Evolutionary conservation across 2,113 vertebrate genomes (phyloP).

Genomic region (Tenrec ecaudatus): DNA sequence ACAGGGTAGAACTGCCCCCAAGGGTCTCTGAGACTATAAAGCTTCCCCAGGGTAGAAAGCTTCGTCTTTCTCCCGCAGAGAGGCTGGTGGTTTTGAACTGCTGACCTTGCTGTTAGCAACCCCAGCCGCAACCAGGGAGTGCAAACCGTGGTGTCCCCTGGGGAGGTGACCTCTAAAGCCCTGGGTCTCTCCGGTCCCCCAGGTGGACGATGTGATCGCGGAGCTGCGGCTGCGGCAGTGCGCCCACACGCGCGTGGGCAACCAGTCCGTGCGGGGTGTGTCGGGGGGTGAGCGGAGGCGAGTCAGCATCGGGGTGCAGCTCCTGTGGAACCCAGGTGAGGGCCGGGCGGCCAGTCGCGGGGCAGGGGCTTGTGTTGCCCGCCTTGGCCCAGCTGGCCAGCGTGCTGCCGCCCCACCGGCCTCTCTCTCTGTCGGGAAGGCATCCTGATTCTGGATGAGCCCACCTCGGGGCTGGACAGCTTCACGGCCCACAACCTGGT

Average conservation of each 20-base stretch:
- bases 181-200: neutral
- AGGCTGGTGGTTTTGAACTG: neutral
- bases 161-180: neutral
- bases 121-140: no score
- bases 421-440: conserved; percentile 85
- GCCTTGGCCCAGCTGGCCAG: neutral
- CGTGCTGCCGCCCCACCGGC: neutral
- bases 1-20: no score
- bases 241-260: conserved; percentile 95
- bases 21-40: neutral
- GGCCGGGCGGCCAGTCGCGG: neutral
- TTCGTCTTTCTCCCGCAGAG: neutral
- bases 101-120: neutral
- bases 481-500: conserved; percentile 98
- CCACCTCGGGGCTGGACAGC: conserved; percentile 97
- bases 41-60: no score
- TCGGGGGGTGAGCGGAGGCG: conserved; percentile 95
- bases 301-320: conserved; percentile 96
- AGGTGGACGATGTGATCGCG: conserved; percentile 97
- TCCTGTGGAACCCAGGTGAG: conserved; percentile 98
- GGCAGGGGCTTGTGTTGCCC: accelerated
- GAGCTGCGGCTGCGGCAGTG: conserved; percentile 96
- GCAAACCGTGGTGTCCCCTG: neutral
- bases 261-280: conserved; percentile 91
- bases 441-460: conserved; percentile 96